Conservation (phyloP, 1,140 invertebrate genomes). For the Monochamus saltuarius region DNA sequence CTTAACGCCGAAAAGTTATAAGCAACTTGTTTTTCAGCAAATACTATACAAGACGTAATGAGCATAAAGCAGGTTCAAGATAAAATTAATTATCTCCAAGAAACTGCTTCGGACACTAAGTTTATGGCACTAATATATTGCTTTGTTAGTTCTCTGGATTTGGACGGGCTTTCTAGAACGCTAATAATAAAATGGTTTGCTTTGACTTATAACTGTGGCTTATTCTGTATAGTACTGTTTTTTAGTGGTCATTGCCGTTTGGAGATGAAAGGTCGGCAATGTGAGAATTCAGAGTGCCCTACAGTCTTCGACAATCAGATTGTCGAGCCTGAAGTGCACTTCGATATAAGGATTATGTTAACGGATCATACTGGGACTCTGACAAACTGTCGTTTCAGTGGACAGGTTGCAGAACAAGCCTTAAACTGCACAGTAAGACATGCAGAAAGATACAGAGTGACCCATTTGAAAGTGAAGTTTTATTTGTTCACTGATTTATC, state of each 20-base stretch:
- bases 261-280: constrained; percentile 32
- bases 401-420: constrained; percentile 52
- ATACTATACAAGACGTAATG: constrained; percentile 53
- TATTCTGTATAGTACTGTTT: no score
- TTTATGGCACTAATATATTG: constrained; percentile 56
- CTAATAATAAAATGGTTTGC: constrained; percentile 43
- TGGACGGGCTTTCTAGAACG: constrained; percentile 51
- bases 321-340: constrained; percentile 42
- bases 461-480: no score
- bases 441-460: no score
- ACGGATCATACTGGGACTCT: constrained; percentile 59
- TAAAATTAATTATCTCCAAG: constrained; percentile 40
- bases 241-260: constrained; percentile 32
- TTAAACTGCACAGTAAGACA: constrained; percentile 46
- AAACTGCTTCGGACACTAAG: constrained; percentile 32
- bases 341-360: constrained; percentile 55
- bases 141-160: constrained; percentile 54
- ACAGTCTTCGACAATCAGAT: constrained; percentile 27
- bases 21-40: constrained; percentile 7
- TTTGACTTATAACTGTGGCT: not conserved
- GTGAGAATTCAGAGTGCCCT: constrained; percentile 44
- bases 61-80: constrained; percentile 54
- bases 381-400: constrained; percentile 52
- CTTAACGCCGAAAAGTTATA: not conserved
- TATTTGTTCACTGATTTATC: no score